These are phyloP conservation scores for Poeciliopsis occidentalis DNA, from an alignment of 2,113 vertebrate species.

Conservation along the genomic window DNA sequence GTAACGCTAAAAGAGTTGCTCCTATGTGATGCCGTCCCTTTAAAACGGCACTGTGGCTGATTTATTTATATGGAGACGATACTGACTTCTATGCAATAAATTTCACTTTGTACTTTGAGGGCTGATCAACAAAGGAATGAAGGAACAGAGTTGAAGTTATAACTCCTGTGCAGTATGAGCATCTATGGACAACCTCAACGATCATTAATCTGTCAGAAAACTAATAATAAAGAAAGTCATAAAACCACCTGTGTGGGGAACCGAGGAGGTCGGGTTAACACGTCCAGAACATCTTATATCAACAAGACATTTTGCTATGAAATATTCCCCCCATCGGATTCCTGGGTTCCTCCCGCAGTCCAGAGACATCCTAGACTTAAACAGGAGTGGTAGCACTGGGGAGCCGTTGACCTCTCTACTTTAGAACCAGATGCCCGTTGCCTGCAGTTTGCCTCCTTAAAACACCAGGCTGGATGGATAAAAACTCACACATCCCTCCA, in stretches of 20 bases:
- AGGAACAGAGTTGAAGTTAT: background rate
- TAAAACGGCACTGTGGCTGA: too few relatives aligned
- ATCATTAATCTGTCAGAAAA: background rate
- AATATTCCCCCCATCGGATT: background rate
- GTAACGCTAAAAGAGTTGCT: too few relatives aligned
- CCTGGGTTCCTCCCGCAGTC: background rate
- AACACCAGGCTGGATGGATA: too few relatives aligned
- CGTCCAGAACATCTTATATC: background rate
- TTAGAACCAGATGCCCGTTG: background rate
- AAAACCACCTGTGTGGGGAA: background rate
- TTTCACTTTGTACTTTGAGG: background rate
- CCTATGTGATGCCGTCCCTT: too few relatives aligned
- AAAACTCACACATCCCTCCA: too few relatives aligned
- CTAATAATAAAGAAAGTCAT: too few relatives aligned
- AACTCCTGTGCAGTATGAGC: background rate
- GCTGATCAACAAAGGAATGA: background rate
- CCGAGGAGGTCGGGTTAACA: background rate
- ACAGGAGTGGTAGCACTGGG: background rate
- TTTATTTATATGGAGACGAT: too few relatives aligned
- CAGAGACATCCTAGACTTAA: background rate
- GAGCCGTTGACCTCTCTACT: background rate
- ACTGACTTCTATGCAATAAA: background rate
- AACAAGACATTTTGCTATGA: background rate
- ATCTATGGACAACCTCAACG: background rate
- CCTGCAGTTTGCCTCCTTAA: too few relatives aligned